These are phyloP conservation scores for Heliconius hewitsoni DNA, from an alignment of 1,140 invertebrate species.

Conservation along the genomic window DNA sequence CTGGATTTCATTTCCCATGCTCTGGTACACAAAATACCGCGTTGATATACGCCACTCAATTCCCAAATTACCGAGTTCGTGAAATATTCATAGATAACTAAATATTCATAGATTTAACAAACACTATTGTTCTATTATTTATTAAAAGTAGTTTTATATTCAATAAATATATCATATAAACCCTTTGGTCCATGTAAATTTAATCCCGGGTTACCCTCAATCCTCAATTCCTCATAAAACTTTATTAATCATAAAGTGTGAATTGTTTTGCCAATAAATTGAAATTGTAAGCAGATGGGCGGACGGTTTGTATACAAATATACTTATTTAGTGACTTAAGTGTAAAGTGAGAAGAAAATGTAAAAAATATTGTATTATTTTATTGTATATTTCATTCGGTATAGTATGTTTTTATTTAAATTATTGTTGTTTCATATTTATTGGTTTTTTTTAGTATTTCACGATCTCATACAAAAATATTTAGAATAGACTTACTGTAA, in stretches of 20 bases:
- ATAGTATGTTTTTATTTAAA: too few relatives aligned
- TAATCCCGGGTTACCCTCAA: slow-evolving; percentile 15
- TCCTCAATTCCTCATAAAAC: slow-evolving; percentile 12
- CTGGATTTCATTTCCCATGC: too few relatives aligned
- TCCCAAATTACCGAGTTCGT: too few relatives aligned
- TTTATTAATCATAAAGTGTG: slow-evolving; percentile 19
- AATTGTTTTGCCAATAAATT: slow-evolving; percentile 20
- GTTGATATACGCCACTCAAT: too few relatives aligned
- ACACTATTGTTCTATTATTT: background rate
- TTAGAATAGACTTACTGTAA: too few relatives aligned
- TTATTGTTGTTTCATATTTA: too few relatives aligned
- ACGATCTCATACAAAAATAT: too few relatives aligned
- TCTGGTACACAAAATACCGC: too few relatives aligned
- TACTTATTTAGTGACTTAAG: background rate
- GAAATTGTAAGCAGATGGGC: slow-evolving; percentile 4
- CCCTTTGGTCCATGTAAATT: slow-evolving; percentile 17
- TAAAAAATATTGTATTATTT: too few relatives aligned
- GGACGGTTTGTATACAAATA: background rate
- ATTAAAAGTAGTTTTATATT: background rate
- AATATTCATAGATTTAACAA: background rate
- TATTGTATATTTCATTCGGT: too few relatives aligned
- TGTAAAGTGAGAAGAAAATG: background rate
- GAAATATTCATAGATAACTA: background rate
- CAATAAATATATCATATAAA: slow-evolving; percentile 11
- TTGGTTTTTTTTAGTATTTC: too few relatives aligned